Conservation (phyloP, 2,113 vertebrate species). For the Pipra filicauda region DNA sequence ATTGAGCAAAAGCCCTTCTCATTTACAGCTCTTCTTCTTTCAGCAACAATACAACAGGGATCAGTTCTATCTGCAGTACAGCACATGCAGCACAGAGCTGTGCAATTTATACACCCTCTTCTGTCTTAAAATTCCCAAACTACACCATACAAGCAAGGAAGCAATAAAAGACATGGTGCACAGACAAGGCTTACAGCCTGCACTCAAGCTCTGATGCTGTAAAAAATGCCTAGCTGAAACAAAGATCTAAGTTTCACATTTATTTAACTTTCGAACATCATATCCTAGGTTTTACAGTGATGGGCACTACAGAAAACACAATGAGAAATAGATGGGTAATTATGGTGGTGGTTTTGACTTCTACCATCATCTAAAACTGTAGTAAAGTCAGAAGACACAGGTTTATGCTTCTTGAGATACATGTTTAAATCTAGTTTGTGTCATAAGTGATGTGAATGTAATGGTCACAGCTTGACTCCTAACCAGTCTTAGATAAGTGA, state of each 20-base stretch:
- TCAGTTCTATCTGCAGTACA: not conserved
- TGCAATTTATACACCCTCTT: not conserved
- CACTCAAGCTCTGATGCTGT: constrained; percentile 5
- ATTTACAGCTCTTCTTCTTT: not conserved
- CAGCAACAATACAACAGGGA: not conserved
- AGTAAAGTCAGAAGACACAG: constrained; percentile 20
- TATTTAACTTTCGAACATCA: constrained; percentile 45
- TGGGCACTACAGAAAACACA: constrained; percentile 52
- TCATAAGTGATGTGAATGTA: constrained; percentile 54
- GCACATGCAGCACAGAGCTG: not conserved
- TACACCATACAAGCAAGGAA: not conserved
- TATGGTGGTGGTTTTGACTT: constrained; percentile 50
- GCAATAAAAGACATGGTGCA: not conserved
- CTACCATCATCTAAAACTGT: constrained; percentile 17
- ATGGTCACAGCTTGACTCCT: constrained; percentile 48
- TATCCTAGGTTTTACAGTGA: constrained; percentile 19
- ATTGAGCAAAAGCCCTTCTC: not conserved
- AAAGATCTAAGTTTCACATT: constrained; percentile 44
- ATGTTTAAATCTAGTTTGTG: constrained; percentile 41
- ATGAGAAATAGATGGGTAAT: constrained; percentile 63
- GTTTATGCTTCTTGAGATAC: constrained; percentile 15
- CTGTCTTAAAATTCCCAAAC: constrained; percentile 14
- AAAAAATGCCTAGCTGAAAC: constrained; percentile 38
- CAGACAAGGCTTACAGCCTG: constrained; percentile 26
- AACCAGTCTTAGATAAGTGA: not conserved